Conservation (phyloP, 2,113 vertebrate genomes). For the Raja brachyura region DNA sequence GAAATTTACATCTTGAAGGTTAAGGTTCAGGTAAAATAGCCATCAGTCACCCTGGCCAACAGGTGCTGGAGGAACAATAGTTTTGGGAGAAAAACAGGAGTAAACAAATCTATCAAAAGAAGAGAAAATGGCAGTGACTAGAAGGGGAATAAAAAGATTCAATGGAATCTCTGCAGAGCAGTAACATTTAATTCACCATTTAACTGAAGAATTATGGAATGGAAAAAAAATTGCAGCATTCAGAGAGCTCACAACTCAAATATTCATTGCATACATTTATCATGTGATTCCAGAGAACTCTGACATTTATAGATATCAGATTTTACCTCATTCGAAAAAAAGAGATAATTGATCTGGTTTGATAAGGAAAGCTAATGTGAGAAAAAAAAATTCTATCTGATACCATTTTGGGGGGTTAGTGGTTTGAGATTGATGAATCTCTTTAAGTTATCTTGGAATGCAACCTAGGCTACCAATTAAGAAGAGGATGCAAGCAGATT, state of each 20-base stretch:
- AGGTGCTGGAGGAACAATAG: neutral
- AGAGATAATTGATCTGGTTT: neutral
- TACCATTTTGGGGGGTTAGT: neutral
- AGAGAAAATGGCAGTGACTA: neutral
- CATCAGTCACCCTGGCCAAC: too few relatives aligned
- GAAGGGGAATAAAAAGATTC: neutral
- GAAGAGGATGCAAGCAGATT: neutral
- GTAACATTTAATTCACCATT: neutral
- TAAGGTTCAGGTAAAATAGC: neutral
- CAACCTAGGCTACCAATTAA: neutral
- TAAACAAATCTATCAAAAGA: neutral
- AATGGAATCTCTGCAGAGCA: neutral
- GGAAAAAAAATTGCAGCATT: neutral
- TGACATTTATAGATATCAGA: neutral
- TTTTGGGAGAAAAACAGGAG: neutral
- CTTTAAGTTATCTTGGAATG: neutral
- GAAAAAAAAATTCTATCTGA: slow-evolving; percentile 12
- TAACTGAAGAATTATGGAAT: neutral
- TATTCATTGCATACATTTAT: neutral
- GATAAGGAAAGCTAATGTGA: neutral
- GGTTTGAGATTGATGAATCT: neutral
- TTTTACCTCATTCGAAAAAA: neutral
- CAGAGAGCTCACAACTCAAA: neutral
- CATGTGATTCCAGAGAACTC: neutral
- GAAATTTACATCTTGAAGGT: neutral